phyloP scores from a whole-genome alignment of 1,140 invertebrate genomes.

The Cydia splendana region DNA sequence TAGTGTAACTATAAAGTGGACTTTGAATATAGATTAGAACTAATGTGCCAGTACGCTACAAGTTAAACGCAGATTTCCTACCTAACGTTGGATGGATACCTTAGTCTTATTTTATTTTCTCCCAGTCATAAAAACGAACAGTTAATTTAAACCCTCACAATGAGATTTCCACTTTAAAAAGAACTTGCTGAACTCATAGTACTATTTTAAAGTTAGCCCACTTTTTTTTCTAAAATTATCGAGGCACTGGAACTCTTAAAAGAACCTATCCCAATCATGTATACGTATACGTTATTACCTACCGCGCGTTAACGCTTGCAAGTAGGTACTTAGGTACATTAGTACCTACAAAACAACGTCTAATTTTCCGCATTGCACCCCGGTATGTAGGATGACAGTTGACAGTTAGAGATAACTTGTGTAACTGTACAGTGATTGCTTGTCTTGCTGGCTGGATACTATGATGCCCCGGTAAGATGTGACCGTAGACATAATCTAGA shows the following conservation, averaged over 20 bases:
- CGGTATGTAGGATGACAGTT: constrained; percentile 43
- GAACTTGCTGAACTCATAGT: neutral
- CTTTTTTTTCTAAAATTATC: neutral
- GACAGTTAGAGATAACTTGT: constrained; percentile 71
- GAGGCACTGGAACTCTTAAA: too few species aligned
- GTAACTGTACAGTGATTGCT: constrained; percentile 65
- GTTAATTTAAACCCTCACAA: too few species aligned
- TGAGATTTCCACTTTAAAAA: too few species aligned
- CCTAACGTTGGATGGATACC: too few species aligned
- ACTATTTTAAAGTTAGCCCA: neutral
- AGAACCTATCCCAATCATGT: neutral
- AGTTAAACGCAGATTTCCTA: too few species aligned
- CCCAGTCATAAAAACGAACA: too few species aligned
- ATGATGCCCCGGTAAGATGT: constrained; percentile 31
- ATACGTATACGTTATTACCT: neutral
- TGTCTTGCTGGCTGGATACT: constrained; percentile 60
- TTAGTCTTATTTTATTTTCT: too few species aligned
- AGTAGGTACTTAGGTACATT: too few species aligned
- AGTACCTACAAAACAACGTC: constrained; percentile 13
- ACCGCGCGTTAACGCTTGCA: neutral
- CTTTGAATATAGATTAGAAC: too few species aligned
- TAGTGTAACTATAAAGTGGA: too few species aligned
- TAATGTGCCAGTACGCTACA: too few species aligned
- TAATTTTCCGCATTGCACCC: constrained; percentile 25
- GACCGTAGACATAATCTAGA: neutral